Conservation (phyloP, 2,888 invertebrate genomes). For the Drosophila sordidapex region DNA sequence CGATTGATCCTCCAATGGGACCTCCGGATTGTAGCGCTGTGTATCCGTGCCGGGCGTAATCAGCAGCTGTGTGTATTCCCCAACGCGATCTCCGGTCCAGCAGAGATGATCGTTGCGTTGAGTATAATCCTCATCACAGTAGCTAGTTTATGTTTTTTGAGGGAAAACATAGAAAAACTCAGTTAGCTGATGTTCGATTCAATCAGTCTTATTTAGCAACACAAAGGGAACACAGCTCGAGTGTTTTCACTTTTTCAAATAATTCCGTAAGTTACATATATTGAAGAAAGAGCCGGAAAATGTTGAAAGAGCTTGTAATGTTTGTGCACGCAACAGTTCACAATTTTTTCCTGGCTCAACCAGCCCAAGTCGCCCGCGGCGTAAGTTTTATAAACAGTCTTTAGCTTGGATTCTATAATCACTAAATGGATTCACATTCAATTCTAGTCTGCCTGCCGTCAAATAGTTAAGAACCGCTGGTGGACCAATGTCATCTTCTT, state of each 20-base stretch:
- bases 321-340: conserved; percentile 52
- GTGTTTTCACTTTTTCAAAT: background rate
- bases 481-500: conserved; percentile 71
- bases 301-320: conserved; percentile 64
- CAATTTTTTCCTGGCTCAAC: conserved; percentile 48
- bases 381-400: conserved; percentile 35
- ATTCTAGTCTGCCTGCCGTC: conserved; percentile 39
- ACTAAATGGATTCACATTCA: background rate
- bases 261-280: background rate
- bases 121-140: conserved; percentile 84
- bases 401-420: background rate
- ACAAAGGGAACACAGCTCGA: conserved; percentile 2
- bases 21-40: conserved; percentile 85
- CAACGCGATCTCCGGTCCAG: conserved; percentile 85
- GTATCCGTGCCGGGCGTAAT: conserved; percentile 82
- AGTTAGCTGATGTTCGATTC: conserved; percentile 25
- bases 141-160: conserved; percentile 56
- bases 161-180: background rate
- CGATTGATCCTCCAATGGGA: conserved; percentile 81
- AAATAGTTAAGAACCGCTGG: conserved; percentile 41
- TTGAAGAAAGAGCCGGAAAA: conserved; percentile 21
- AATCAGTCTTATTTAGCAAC: conserved; percentile 36
- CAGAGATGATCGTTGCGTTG: conserved; percentile 83
- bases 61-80: conserved; percentile 84
- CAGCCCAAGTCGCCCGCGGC: conserved; percentile 36